These are phyloP conservation scores for Gadus macrocephalus DNA, from an alignment of 2,113 vertebrate species.

Conservation along the genomic window DNA sequence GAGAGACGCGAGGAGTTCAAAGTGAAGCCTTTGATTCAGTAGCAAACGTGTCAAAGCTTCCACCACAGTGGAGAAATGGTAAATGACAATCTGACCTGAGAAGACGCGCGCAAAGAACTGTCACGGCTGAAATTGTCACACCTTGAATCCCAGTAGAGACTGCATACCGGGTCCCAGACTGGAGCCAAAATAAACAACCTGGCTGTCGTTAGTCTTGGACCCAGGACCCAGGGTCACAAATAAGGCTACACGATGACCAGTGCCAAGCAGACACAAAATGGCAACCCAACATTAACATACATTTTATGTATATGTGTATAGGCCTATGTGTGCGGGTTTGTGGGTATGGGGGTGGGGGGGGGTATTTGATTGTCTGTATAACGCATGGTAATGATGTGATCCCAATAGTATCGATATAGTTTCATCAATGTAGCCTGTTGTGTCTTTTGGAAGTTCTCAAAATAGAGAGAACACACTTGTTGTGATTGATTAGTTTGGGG, in stretches of 20 bases:
- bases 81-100: not conserved
- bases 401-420: too few relatives aligned
- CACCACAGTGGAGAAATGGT: constrained; percentile 22
- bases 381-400: too few relatives aligned
- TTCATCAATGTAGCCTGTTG: too few relatives aligned
- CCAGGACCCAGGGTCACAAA: too few relatives aligned
- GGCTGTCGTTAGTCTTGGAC: not conserved
- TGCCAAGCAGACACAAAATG: too few relatives aligned
- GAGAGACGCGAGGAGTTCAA: constrained; percentile 8
- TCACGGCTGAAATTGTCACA: not conserved
- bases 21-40: constrained; percentile 46
- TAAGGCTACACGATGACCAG: too few relatives aligned
- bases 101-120: not conserved
- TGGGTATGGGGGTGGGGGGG: too few relatives aligned
- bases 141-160: not conserved
- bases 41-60: constrained; percentile 52
- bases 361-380: too few relatives aligned
- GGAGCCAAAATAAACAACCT: not conserved
- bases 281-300: too few relatives aligned
- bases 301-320: not conserved
- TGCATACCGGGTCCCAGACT: not conserved
- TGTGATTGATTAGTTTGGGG: too few relatives aligned
- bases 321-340: constrained; percentile 18
- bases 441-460: too few relatives aligned
- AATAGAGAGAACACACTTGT: too few relatives aligned